Evolutionary conservation across 2,888 invertebrate species (phyloP).

Genomic region (Platycnemis pennipes): DNA sequence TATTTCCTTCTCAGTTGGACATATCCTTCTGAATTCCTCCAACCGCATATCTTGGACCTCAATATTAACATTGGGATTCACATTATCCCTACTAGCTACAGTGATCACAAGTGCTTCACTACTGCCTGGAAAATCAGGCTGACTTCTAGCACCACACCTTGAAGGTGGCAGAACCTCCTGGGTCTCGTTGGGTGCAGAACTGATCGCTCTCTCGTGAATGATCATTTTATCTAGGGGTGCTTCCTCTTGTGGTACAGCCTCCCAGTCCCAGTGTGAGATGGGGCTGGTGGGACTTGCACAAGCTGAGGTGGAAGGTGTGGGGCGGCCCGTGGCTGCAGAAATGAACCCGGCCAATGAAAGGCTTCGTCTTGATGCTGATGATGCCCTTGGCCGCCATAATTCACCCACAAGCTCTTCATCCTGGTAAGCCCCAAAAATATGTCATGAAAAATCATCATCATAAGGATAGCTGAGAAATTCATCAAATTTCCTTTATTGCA

Average conservation of each 20-base stretch:
- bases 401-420: constrained; percentile 77
- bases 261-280: constrained; percentile 27
- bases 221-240: background rate
- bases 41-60: constrained; percentile 58
- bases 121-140: constrained; percentile 8
- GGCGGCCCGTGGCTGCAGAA: constrained; percentile 66
- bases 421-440: constrained; percentile 70
- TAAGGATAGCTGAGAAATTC: background rate
- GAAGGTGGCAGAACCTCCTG: background rate
- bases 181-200: background rate
- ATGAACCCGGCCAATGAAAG: constrained; percentile 71
- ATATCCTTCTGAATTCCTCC: constrained; percentile 54
- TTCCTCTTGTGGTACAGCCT: constrained; percentile 40
- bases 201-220: background rate
- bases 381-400: constrained; percentile 75
- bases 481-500: too few relatives aligned
- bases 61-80: background rate
- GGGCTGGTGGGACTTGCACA: constrained; percentile 54
- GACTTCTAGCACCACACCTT: constrained; percentile 2
- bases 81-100: constrained; percentile 44
- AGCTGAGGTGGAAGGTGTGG: constrained; percentile 35
- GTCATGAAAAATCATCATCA: background rate
- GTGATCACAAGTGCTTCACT: constrained; percentile 27
- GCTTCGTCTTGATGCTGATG: constrained; percentile 72
- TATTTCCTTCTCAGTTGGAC: constrained; percentile 44